A percentile compares a stretch with the other conserved stretches of the same genome.
Conservation (phyloP, 2,113 vertebrate genomes). For the Indicator maculatus region DNA sequence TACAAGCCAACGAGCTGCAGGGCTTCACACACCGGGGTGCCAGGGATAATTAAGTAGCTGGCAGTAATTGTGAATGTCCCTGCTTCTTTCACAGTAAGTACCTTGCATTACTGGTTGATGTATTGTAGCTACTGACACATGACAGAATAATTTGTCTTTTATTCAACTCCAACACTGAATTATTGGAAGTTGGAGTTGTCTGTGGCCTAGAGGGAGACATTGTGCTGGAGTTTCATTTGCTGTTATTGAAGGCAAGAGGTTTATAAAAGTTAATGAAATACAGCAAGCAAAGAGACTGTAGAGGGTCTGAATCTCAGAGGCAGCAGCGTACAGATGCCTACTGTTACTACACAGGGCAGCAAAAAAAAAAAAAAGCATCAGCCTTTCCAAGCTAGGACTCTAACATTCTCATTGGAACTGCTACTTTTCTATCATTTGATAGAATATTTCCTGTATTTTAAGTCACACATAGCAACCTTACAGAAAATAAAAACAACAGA, state of each 20-base stretch:
- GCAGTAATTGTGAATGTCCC: neutral
- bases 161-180: conserved; percentile 34
- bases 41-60: neutral
- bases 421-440: neutral
- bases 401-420: neutral
- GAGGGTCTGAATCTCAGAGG: neutral
- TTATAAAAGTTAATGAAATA: conserved; percentile 72
- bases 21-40: neutral
- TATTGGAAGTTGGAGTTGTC: conserved; percentile 31
- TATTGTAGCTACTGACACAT: conserved; percentile 10
- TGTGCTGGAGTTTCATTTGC: conserved; percentile 52
- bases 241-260: conserved; percentile 65
- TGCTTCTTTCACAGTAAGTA: conserved; percentile 18
- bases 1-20: rapidly evolving
- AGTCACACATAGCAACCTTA: neutral
- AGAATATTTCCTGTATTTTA: neutral
- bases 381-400: neutral
- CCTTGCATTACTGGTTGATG: neutral
- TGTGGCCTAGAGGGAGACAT: conserved; percentile 62
- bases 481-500: neutral
- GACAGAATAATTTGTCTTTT: conserved; percentile 51
- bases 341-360: neutral
- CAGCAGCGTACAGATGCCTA: neutral
- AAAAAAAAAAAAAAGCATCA: neutral
- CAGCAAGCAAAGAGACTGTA: conserved; percentile 7